These are phyloP conservation scores for Craniophora ligustri DNA, from an alignment of 2,888 invertebrate species.

Conservation along the genomic window DNA sequence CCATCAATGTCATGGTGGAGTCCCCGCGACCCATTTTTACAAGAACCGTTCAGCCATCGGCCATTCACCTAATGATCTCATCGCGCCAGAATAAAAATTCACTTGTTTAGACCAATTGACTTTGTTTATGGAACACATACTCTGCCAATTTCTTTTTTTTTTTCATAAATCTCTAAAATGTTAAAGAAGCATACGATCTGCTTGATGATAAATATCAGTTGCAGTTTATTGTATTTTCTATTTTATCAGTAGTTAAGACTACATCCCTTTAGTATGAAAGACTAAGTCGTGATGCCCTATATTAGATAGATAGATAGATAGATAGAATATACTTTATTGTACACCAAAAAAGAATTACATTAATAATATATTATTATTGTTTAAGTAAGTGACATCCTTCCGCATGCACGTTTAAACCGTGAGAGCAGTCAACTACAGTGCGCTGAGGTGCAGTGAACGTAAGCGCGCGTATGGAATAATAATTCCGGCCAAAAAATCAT, in stretches of 20 bases:
- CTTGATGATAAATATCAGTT: too few species aligned
- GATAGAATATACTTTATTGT: too few species aligned
- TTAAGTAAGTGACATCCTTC: slow-evolving; percentile 68
- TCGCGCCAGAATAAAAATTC: slow-evolving; percentile 83
- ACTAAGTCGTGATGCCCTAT: too few species aligned
- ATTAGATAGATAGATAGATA: too few species aligned
- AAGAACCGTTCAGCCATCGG: slow-evolving; percentile 68
- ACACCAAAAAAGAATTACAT: too few species aligned
- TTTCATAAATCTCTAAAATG: too few species aligned
- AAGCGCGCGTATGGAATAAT: slow-evolving; percentile 30
- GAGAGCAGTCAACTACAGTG: slow-evolving; percentile 13
- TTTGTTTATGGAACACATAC: slow-evolving; percentile 83
- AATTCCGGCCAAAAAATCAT: slow-evolving; percentile 19
- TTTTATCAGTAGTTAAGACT: too few species aligned
- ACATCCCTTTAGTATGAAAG: too few species aligned
- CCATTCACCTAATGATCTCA: slow-evolving; percentile 87
- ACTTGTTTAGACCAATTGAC: slow-evolving; percentile 83
- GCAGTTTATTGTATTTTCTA: too few species aligned
- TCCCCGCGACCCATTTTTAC: slow-evolving; percentile 78
- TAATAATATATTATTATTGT: too few species aligned
- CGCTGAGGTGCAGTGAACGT: slow-evolving; percentile 5
- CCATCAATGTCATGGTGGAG: slow-evolving; percentile 80
- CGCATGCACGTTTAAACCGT: slow-evolving; percentile 42
- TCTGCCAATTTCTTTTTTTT: too few species aligned
- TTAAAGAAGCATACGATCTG: too few species aligned